A percentile compares a stretch with the other conserved stretches of the same genome.
Evolutionary conservation across 2,888 invertebrate genomes (phyloP).

Genomic region (Stegophylla sp.): DNA sequence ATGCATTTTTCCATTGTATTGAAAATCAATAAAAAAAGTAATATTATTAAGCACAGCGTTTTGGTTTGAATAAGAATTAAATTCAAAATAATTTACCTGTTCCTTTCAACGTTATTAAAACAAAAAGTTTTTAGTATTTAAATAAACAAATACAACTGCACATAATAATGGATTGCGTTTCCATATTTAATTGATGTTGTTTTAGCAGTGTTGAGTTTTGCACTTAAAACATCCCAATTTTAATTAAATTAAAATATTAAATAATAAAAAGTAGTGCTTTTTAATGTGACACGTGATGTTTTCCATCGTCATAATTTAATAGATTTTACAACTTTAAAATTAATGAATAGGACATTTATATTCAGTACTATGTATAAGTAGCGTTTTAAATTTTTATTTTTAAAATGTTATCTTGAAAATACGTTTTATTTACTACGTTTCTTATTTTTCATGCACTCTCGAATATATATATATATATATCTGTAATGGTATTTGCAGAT

Average conservation of each 20-base stretch:
- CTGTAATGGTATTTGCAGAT: not conserved
- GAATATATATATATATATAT: not conserved
- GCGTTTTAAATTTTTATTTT: not conserved
- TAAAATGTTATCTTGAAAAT: not conserved
- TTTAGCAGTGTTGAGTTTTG: constrained; percentile 1
- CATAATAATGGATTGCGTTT: not conserved
- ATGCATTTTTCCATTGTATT: too few species aligned
- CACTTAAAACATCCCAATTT: not conserved
- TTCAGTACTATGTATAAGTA: too few species aligned
- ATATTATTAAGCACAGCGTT: too few species aligned
- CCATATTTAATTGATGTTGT: not conserved
- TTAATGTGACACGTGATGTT: not conserved
- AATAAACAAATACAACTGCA: not conserved
- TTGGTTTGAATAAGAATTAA: not conserved
- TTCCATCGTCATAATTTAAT: not conserved
- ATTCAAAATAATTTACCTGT: not conserved
- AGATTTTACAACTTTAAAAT: too few species aligned
- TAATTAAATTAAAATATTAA: not conserved
- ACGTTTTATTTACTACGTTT: not conserved
- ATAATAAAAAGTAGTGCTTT: not conserved
- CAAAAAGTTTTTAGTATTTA: not conserved
- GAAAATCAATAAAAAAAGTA: too few species aligned
- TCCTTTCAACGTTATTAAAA: not conserved
- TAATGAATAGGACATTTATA: too few species aligned
- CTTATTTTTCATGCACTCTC: not conserved